These are phyloP conservation scores for Calcarius lapponicus DNA, from an alignment of 2,797 vertebrate species.

Conservation along the genomic window DNA sequence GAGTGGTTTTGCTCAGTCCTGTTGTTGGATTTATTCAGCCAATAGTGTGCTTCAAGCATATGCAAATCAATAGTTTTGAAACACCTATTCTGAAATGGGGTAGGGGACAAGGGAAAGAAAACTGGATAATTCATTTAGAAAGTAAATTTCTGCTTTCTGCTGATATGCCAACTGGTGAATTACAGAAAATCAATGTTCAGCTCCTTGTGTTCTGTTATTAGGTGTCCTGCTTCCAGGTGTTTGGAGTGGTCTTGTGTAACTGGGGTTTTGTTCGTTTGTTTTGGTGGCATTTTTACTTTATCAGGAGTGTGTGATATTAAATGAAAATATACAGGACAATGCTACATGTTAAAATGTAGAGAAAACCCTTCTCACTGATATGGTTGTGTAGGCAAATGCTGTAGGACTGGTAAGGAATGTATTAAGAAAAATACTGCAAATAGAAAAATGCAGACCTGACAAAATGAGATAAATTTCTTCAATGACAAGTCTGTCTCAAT, in stretches of 20 bases:
- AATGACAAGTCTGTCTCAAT: background rate
- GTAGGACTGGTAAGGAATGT: background rate
- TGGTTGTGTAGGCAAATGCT: background rate
- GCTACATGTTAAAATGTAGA: background rate
- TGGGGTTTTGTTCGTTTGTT: background rate
- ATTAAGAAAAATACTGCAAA: background rate
- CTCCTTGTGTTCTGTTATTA: background rate
- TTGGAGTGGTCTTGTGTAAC: background rate
- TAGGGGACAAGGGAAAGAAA: background rate
- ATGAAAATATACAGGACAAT: background rate
- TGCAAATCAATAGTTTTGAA: background rate
- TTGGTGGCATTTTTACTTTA: background rate
- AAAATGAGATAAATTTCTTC: background rate
- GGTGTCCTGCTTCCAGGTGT: background rate
- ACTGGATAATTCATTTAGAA: slow-evolving; percentile 14
- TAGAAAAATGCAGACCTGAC: background rate
- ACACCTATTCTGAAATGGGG: background rate
- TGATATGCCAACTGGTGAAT: background rate
- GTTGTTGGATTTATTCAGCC: background rate
- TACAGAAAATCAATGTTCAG: background rate
- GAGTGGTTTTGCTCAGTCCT: background rate
- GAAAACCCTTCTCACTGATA: background rate
- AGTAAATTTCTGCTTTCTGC: slow-evolving; percentile 1
- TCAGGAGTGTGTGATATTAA: background rate
- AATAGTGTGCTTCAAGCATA: background rate